Base-by-base conservation (phyloP, 2,113 vertebrate genomes). In the Synchiropus splendidus region DNA sequence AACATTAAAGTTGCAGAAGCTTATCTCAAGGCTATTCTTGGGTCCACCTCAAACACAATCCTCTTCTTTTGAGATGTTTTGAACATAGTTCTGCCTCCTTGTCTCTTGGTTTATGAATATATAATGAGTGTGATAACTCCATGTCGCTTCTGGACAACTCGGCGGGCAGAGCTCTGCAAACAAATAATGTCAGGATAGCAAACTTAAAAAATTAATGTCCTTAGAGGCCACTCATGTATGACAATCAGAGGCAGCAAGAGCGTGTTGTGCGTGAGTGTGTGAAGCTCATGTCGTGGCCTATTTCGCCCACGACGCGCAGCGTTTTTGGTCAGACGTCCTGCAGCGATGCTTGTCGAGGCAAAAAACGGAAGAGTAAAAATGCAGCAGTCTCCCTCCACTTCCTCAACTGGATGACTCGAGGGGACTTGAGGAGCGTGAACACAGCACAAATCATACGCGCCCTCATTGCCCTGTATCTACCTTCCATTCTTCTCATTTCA, bases 351-450 rank as follows among this genome's bases (percentile, higher is more conserved):
- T 27, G 21, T 27, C 21, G 21, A 27, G 21, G 21, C 21, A 27
- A 27, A 27, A 27, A n/a, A n/a, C n/a, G n/a, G n/a, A n/a, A n/a
- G n/a, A 63, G 64, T 65, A 74, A 76, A 71, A 79, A 65, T 73
- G 63, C 61, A 69, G 54, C 47, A 46, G 52, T 61, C 57, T 61
- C 49, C 48, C 43, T 62, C 41, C 45, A 40, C 49, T 30, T 36
- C n/a, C 60, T 70, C 63, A 44, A 40, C 50, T 8, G 31, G 42
- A 62, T 33, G 68, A 62, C 66, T 61, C 54, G 5, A 58, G 59
- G 65, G 67, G 57, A 72, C 56, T 51, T 48, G 62, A 45, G 54
- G 39, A 32, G 55, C 46, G 48, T 67, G 42, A 77, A 67, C 48
- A 67, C 53, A 60, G 40, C 60, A 45, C 66, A 65, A 45, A 68